Percentiles rank a stretch among this genome's conserved stretches.
These are phyloP conservation scores for Actinostola sp. DNA, from an alignment of 92 coral and sea anemone species.

Conservation along the genomic window DNA sequence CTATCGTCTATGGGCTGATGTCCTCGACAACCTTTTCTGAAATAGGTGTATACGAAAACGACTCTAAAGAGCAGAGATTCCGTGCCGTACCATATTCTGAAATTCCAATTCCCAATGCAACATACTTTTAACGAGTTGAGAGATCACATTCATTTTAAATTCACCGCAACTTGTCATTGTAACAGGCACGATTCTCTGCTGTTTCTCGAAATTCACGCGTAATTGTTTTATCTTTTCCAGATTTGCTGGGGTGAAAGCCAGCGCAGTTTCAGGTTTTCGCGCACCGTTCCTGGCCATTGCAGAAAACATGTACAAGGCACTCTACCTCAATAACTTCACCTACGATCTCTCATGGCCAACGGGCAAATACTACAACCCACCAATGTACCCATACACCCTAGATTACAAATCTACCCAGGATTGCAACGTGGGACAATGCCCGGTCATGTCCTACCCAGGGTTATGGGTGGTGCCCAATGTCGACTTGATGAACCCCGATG, in stretches of 20 bases:
- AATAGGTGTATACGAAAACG: too few species aligned
- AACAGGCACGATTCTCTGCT: background rate
- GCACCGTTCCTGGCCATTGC: constrained; percentile 72
- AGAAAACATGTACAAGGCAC: constrained; percentile 70
- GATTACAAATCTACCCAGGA: constrained; percentile 73
- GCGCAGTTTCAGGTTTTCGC: constrained; percentile 53
- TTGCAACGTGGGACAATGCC: constrained; percentile 63
- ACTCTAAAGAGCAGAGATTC: too few species aligned
- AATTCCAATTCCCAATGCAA: too few species aligned
- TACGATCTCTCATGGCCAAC: constrained; percentile 89
- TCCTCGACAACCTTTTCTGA: too few species aligned
- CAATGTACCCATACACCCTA: constrained; percentile 80
- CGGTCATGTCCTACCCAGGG: constrained; percentile 78
- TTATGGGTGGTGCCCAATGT: constrained; percentile 83
- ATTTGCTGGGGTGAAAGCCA: constrained; percentile 45
- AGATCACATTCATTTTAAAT: too few species aligned
- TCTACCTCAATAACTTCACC: constrained; percentile 56
- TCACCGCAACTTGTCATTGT: too few species aligned
- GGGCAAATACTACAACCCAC: constrained; percentile 57
- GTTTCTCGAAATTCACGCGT: too few species aligned
- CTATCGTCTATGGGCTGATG: too few species aligned
- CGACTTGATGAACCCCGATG: constrained; percentile 72
- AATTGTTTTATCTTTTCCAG: constrained; percentile 25
- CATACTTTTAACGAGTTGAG: too few species aligned
- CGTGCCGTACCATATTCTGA: too few species aligned